phyloP scores from a whole-genome alignment of 2,888 invertebrate genomes.

The Eupsilia transversa region DNA sequence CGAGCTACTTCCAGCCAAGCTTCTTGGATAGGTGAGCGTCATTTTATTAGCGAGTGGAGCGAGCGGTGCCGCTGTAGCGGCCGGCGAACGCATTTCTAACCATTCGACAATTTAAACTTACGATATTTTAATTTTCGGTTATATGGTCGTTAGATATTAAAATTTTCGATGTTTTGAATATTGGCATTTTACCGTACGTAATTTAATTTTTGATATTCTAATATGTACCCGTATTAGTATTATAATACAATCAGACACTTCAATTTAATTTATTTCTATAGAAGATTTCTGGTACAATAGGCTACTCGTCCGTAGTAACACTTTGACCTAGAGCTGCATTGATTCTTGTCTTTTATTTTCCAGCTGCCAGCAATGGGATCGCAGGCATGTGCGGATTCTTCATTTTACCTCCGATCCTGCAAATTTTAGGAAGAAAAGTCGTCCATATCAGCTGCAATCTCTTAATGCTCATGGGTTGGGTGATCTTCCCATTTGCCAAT shows the following conservation, averaged over 20 bases:
- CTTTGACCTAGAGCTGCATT: neutral
- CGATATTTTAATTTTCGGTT: too few relatives aligned
- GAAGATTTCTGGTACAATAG: neutral
- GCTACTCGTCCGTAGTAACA: neutral
- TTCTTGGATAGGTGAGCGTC: conserved; percentile 75
- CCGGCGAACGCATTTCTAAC: too few relatives aligned
- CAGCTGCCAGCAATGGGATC: conserved; percentile 73
- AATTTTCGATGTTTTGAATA: too few relatives aligned
- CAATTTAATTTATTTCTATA: too few relatives aligned
- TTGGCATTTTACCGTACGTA: too few relatives aligned
- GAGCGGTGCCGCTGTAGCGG: too few relatives aligned
- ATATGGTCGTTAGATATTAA: too few relatives aligned
- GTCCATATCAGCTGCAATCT: conserved; percentile 62
- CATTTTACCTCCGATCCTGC: conserved; percentile 70
- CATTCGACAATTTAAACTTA: too few relatives aligned
- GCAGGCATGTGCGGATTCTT: conserved; percentile 71
- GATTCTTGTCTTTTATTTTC: conserved; percentile 15
- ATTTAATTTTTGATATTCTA: too few relatives aligned
- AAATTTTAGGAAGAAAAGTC: conserved; percentile 71
- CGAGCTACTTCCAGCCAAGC: conserved; percentile 69
- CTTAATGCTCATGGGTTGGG: conserved; percentile 67
- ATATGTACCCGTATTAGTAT: too few relatives aligned
- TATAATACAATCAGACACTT: too few relatives aligned
- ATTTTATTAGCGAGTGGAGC: too few relatives aligned
- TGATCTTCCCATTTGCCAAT: conserved; percentile 68